Evolutionary conservation across 2,113 vertebrate genomes (phyloP).

Genomic region (Vimba vimba): DNA sequence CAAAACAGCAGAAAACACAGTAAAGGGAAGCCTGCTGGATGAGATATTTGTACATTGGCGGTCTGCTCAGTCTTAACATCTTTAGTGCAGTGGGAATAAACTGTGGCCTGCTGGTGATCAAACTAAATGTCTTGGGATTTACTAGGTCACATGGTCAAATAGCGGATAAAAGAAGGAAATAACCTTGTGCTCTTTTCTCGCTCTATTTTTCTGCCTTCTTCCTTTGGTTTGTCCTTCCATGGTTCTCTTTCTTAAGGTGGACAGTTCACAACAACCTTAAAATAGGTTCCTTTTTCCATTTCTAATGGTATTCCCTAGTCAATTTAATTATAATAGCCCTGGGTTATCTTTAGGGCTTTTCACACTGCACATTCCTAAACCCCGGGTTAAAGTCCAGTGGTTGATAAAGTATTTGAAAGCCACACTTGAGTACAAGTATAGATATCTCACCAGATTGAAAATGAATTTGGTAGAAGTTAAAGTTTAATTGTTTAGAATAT

Average conservation of each 20-base stretch:
- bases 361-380: too few species aligned
- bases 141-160: conserved; percentile 18
- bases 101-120: conserved; percentile 34
- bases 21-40: neutral
- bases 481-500: too few species aligned
- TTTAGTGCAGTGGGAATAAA: conserved; percentile 20
- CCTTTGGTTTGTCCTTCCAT: neutral
- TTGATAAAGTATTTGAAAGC: too few species aligned
- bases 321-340: neutral
- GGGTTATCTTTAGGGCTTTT: too few species aligned
- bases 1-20: conserved; percentile 7
- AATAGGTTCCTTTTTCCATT: neutral
- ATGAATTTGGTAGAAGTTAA: too few species aligned
- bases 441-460: too few species aligned
- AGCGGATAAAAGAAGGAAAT: conserved; percentile 17
- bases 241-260: neutral
- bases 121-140: conserved; percentile 21
- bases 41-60: neutral
- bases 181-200: conserved; percentile 20
- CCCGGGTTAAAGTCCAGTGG: too few species aligned
- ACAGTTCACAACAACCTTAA: neutral
- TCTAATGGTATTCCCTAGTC: neutral
- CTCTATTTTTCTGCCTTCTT: neutral
- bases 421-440: too few species aligned
- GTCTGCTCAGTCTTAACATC: neutral